phyloP scores from a whole-genome alignment of 1,140 invertebrate species.

The Pseudomyrmex concolor region DNA sequence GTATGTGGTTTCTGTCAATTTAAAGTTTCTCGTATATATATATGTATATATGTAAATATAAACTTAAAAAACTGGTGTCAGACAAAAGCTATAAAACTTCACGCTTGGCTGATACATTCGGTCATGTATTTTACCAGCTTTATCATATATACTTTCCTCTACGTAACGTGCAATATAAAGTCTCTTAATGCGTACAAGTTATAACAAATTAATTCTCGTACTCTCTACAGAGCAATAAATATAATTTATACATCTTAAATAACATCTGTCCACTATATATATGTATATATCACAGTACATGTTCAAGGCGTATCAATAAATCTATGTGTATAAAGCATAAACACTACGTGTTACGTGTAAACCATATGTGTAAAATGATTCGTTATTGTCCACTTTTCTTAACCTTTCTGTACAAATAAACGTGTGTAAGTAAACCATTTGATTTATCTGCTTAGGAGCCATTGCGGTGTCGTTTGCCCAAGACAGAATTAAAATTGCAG shows the following conservation, averaged over 20 bases:
- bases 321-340: slow-evolving; percentile 18
- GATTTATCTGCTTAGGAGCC: background rate
- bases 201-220: slow-evolving; percentile 22
- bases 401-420: slow-evolving; percentile 20
- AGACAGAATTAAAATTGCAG: background rate
- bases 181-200: slow-evolving; percentile 28
- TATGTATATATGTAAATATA: too few species aligned
- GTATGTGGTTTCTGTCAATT: background rate
- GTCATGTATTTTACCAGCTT: slow-evolving; percentile 14
- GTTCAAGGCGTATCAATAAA: slow-evolving; percentile 37
- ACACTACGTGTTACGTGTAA: slow-evolving; percentile 7
- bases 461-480: background rate
- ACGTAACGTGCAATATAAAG: slow-evolving; percentile 13
- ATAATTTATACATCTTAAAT: slow-evolving; percentile 47
- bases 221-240: slow-evolving; percentile 37
- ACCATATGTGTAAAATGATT: slow-evolving; percentile 24
- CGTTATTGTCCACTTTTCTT: background rate
- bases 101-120: background rate
- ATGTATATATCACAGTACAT: slow-evolving; percentile 70
- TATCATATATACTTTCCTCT: slow-evolving; percentile 11
- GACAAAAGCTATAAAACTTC: slow-evolving; percentile 28
- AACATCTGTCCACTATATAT: slow-evolving; percentile 9
- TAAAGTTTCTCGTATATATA: background rate
- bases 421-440: background rate
- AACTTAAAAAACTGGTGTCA: slow-evolving; percentile 31